A percentile compares a stretch with the other conserved stretches of the same genome.
These are phyloP conservation scores for Zaprionus lineosus DNA, from an alignment of 2,888 invertebrate genomes.

Conservation along the genomic window DNA sequence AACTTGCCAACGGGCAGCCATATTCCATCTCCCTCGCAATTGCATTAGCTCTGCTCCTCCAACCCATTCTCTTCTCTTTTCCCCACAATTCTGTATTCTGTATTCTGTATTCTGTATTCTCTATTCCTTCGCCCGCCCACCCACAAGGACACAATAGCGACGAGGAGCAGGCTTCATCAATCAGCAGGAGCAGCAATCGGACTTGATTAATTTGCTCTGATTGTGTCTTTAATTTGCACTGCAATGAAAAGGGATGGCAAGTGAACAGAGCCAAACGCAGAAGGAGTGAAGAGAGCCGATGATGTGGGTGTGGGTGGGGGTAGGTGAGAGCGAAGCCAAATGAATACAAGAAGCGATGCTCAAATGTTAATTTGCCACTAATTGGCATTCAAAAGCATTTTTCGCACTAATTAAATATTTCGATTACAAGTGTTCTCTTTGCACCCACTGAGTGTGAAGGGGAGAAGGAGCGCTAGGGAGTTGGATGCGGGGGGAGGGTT, in stretches of 20 bases:
- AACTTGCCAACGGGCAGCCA: constrained; percentile 34
- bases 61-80: neutral
- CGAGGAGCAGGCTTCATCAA: constrained; percentile 59
- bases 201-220: constrained; percentile 77
- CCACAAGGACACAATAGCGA: constrained; percentile 31
- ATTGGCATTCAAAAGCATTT: constrained; percentile 78
- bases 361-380: constrained; percentile 77
- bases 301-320: too few relatives aligned
- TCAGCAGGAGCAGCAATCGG: constrained; percentile 59
- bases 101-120: neutral
- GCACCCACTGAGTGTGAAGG: too few relatives aligned
- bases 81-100: neutral
- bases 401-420: constrained; percentile 79
- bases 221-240: constrained; percentile 75
- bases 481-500: neutral
- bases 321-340: constrained; percentile 1
- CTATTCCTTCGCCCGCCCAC: constrained; percentile 6
- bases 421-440: constrained; percentile 65
- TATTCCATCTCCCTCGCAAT: constrained; percentile 6
- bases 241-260: constrained; percentile 1
- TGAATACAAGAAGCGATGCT: constrained; percentile 41
- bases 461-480: too few relatives aligned
- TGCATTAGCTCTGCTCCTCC: too few relatives aligned
- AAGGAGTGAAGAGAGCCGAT: constrained; percentile 8
- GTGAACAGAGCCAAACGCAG: neutral